Percentiles rank a stretch among this genome's conserved stretches.
Conservation (phyloP, 1,140 invertebrate genomes). For the Microplitis mediator region DNA sequence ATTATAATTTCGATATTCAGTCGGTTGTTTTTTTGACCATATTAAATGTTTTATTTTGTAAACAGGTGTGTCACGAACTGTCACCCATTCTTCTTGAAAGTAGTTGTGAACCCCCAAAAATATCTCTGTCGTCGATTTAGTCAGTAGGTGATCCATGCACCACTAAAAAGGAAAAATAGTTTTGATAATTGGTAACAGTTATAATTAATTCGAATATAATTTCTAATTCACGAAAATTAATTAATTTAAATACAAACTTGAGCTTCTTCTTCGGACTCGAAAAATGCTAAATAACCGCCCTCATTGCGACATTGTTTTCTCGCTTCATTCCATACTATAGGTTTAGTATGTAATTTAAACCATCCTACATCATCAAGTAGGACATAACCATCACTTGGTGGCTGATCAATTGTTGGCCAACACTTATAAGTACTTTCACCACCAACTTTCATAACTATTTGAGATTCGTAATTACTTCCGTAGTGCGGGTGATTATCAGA, state of each 20-base stretch:
- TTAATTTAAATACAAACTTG: slow-evolving; percentile 33
- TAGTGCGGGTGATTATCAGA: too few relatives aligned
- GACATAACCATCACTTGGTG: neutral
- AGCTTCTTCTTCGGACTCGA: slow-evolving; percentile 49
- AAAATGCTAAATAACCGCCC: slow-evolving; percentile 52
- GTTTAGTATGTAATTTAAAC: slow-evolving; percentile 49
- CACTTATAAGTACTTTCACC: neutral
- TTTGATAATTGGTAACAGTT: neutral
- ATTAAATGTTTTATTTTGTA: neutral
- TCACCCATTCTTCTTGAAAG: neutral
- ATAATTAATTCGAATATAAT: neutral
- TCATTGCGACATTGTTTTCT: slow-evolving; percentile 51
- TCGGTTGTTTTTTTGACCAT: neutral
- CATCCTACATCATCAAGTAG: slow-evolving; percentile 34
- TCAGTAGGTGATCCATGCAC: neutral
- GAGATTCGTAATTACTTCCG: too few relatives aligned
- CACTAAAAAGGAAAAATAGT: neutral
- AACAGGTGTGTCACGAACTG: neutral
- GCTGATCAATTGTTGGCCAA: neutral
- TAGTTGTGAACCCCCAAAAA: neutral
- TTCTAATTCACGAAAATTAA: neutral
- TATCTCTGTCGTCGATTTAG: neutral
- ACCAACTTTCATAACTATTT: neutral
- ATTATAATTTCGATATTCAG: neutral
- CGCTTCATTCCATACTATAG: slow-evolving; percentile 50